Evolutionary conservation across 2,113 vertebrate species (phyloP), one percentile per base, ranked within the genome.

Genomic region (Sula dactylatra): DNA sequence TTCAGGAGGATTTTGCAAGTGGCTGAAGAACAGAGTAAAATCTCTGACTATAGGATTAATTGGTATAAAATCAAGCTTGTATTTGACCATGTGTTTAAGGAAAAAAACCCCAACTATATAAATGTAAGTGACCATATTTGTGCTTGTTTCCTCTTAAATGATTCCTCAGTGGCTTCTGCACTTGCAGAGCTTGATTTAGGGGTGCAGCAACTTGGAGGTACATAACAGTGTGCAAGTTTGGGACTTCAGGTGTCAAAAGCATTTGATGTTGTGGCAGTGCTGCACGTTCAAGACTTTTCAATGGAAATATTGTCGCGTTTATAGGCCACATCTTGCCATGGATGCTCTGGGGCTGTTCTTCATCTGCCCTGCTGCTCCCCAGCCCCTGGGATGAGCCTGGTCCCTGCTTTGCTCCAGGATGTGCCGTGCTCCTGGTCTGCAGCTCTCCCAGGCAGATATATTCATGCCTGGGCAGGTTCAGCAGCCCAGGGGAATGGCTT

Each of bases 1-100:
- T 94, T 13, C 11, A 19, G 78, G 88, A 96, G 90, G 78, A 65
- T 96, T 96, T 95, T 72, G 90, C 93, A 62, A 88, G 87, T 82
- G 52, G 82, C 42, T 91, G 82, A 88, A 94, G 87, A 95, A 58
- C 65, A 79, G 81, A 71, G 64, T 29, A 9, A 65, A 85, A 90
- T 76, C 74, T 82, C 70, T 71, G 49, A 21, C 70, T 87, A 4
- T 31, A 7, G 89, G 70, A 67, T 91, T 83, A 94, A 92, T 74
- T 77, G 76, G 29, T 80, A 44, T 54, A 61, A 95, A 90, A 88
- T 66, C 79, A 50, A 88, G 71, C 31, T 66, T 31, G 7, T 44
- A 4, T 69, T 45, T 66, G 38, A 54, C 34, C 22, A 2, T 0
- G 31, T 38, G 67, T 59, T 87, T 66, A 12, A 26, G 59, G 80